Base-by-base conservation (phyloP, 2,113 vertebrate genomes). In the Nothobranchius furzeri region DNA sequence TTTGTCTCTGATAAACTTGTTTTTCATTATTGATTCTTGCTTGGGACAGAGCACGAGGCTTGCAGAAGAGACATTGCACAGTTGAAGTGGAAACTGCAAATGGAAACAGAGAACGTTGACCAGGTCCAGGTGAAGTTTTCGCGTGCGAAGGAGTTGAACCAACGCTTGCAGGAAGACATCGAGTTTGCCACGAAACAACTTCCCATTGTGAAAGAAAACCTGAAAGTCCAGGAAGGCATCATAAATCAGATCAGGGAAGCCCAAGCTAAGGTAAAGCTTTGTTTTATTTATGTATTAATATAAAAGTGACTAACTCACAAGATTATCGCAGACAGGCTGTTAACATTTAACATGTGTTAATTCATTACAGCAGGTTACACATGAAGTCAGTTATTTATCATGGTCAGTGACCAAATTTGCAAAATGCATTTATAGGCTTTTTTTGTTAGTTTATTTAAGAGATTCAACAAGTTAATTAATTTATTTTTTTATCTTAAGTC, bases 161-260 rank as follows among this genome's bases (percentile, higher is more conserved):
- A 45, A 52, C 84, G 54, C 60, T 59, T 95, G 65, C 59, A 75
- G 2, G 79, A 91, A 59, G 90, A 95, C 70, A 78, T 87, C 60
- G 68, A 83, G 81, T 94, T 89, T n/a, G 81, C 93, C 90, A 88
- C 72, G 79, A 90, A 92, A 79, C 90, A 94, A 68, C 68, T 81
- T 24, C 89, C 91, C 71, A 89, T 94, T 13, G 78, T 96, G 76
- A 89, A 89, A 66, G 90, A 92, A 83, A 95, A 95, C 68, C 62
- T 89, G 55, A 79, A 81, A 12, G 58, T 88, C 6, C 94, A 95
- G 70, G 48, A 11, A 12, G 57, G 68, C 50, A 47, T 84, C 66
- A 73, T 90, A 56, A 70, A 49, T n/a, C 64, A 85, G 47, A 68
- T 87, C 36, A 76, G 70, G 25, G 10, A 52, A 3, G 73, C 81